Evolutionary conservation across 2,888 invertebrate species (phyloP).

Genomic region (Trachelus troglodyta): DNA sequence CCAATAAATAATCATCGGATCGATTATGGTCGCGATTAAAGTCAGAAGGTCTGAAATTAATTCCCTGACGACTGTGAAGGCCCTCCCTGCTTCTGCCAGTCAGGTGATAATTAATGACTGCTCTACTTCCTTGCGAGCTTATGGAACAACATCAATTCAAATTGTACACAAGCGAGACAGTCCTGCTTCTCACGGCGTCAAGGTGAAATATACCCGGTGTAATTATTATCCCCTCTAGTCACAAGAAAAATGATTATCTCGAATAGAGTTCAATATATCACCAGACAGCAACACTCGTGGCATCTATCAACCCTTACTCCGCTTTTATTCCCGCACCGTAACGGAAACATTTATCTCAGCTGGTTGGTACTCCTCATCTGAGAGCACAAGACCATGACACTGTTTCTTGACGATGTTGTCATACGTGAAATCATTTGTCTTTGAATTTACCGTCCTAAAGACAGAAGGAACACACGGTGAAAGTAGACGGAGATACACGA

Average conservation of each 20-base stretch:
- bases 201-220: background rate
- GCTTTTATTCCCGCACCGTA: background rate
- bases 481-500: background rate
- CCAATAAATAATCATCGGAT: background rate
- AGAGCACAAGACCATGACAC: background rate
- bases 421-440: background rate
- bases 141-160: background rate
- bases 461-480: background rate
- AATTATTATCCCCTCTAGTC: background rate
- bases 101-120: background rate
- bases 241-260: background rate
- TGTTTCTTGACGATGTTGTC: background rate
- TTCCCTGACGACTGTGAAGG: background rate
- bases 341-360: background rate
- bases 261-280: background rate
- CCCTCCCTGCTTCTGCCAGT: background rate
- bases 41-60: background rate
- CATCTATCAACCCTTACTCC: background rate
- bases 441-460: background rate
- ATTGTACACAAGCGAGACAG: background rate
- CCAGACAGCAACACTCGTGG: background rate
- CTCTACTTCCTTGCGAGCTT: background rate
- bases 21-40: background rate
- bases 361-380: background rate
- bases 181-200: background rate